Evolutionary conservation across 2,888 invertebrate species (phyloP).

Genomic region (Tipula confusa): DNA sequence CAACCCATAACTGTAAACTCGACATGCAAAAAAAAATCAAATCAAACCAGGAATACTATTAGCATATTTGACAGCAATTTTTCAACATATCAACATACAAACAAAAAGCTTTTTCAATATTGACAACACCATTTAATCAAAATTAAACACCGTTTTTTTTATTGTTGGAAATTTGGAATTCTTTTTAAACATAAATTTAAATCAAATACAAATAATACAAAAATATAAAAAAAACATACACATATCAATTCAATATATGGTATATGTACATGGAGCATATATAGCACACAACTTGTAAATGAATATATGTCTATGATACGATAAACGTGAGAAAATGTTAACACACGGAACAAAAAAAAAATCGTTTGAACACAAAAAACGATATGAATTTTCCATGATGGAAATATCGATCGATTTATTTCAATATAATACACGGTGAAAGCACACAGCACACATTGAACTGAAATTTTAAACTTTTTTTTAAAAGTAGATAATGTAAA

Average conservation of each 20-base stretch:
- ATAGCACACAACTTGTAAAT: background rate
- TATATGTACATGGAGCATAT: background rate
- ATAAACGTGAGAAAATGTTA: conserved; percentile 25
- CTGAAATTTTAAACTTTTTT: background rate
- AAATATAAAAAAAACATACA: background rate
- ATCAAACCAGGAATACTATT: background rate
- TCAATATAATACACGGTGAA: background rate
- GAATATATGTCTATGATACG: background rate
- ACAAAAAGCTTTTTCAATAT: background rate
- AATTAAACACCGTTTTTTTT: background rate
- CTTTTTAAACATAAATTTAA: conserved; percentile 20
- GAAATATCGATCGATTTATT: background rate
- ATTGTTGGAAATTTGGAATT: background rate
- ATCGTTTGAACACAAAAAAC: background rate
- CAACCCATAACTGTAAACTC: background rate
- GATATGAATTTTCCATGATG: background rate
- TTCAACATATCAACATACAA: background rate
- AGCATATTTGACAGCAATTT: background rate
- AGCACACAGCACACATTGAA: background rate
- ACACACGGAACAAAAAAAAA: background rate
- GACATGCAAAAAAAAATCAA: background rate
- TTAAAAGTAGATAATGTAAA: conserved; percentile 3
- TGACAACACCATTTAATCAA: conserved; percentile 20
- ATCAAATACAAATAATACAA: conserved; percentile 12
- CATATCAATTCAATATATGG: conserved; percentile 9